Evolutionary conservation across 2,888 invertebrate species (phyloP).

Genomic region (Apodemia zela): DNA sequence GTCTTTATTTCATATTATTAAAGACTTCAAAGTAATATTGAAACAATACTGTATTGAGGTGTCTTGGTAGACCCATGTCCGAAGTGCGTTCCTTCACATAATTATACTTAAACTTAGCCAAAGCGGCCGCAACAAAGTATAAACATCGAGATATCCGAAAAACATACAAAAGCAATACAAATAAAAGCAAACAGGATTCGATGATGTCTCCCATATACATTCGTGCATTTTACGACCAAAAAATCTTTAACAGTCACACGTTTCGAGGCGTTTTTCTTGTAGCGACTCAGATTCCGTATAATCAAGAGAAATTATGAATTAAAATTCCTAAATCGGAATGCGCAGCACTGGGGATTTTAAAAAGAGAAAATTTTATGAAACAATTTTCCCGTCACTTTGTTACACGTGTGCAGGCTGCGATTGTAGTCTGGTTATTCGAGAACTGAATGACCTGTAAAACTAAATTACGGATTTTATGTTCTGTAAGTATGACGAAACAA

Average conservation of each 20-base stretch:
- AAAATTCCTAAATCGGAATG: constrained; percentile 56
- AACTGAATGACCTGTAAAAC: not conserved
- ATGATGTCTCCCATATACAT: constrained; percentile 1
- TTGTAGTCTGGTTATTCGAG: constrained; percentile 5
- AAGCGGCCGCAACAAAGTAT: constrained; percentile 5
- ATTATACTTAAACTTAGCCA: not conserved
- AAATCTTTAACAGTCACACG: constrained; percentile 26
- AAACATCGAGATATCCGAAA: constrained; percentile 4
- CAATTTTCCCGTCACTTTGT: constrained; percentile 7
- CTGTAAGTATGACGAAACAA: not conserved
- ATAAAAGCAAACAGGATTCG: constrained; percentile 2
- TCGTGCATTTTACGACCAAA: constrained; percentile 15
- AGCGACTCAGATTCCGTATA: constrained; percentile 56
- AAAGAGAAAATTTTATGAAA: constrained; percentile 16
- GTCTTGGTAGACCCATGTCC: not conserved
- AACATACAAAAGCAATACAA: not conserved
- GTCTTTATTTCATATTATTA: too few species aligned
- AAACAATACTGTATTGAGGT: not conserved
- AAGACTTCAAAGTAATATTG: too few species aligned
- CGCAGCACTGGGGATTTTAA: constrained; percentile 21
- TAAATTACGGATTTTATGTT: not conserved
- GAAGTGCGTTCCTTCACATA: not conserved
- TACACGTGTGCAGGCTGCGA: not conserved
- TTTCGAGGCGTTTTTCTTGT: constrained; percentile 55
- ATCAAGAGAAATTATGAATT: constrained; percentile 64